Evolutionary conservation across 2,888 invertebrate species (phyloP).

Genomic region (Vesta saturnalis): DNA sequence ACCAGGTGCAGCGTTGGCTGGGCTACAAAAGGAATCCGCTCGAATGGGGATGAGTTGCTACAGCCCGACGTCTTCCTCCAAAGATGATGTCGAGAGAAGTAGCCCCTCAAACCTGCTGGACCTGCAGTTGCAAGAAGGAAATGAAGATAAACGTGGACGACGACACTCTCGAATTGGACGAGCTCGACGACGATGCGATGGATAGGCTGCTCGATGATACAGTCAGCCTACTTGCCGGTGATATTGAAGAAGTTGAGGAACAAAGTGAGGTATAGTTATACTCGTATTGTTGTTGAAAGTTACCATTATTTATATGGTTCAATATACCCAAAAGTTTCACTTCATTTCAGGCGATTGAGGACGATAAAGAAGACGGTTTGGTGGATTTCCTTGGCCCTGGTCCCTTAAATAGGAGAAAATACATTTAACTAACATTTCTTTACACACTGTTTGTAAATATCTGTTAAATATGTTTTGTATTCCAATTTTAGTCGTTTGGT

Average conservation of each 20-base stretch:
- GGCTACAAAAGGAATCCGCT: neutral
- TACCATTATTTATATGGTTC: no score
- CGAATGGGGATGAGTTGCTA: no score
- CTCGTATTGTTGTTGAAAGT: neutral
- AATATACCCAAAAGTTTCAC: neutral
- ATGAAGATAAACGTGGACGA: neutral
- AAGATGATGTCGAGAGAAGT: neutral
- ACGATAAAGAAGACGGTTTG: no score
- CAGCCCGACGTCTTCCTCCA: no score
- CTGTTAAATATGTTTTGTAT: neutral
- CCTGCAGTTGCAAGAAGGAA: neutral
- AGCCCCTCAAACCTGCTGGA: neutral
- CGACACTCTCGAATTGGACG: neutral
- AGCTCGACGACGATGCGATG: neutral
- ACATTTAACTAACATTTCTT: neutral
- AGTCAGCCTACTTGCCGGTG: neutral
- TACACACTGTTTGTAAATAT: neutral
- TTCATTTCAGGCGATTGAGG: slow-evolving; percentile 1
- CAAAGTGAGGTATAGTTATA: neutral
- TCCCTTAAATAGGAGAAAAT: neutral
- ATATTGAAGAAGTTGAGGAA: neutral
- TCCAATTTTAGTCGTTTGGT: neutral
- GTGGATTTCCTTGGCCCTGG: neutral
- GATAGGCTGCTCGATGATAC: no score
- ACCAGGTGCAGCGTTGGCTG: neutral